Percentiles rank a stretch among this genome's conserved stretches.
phyloP scores from a whole-genome alignment of 2,888 invertebrate species.

The Stratiomys singularior region DNA sequence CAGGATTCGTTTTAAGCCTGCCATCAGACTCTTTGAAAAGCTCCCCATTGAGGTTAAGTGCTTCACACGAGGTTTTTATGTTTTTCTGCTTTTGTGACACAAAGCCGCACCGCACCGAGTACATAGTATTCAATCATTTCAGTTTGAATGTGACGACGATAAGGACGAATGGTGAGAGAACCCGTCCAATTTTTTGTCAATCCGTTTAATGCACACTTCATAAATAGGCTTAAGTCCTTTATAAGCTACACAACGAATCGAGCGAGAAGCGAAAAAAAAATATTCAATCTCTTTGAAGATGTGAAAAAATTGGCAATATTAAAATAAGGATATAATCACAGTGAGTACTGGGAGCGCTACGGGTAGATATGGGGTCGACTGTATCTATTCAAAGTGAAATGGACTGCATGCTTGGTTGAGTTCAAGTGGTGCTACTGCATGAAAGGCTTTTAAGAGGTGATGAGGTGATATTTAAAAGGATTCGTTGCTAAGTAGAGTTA shows the following conservation, averaged over 20 bases:
- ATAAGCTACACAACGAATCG: not conserved
- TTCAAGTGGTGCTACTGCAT: not conserved
- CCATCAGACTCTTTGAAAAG: not conserved
- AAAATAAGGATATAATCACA: slow-evolving; percentile 6
- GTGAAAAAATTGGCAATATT: not conserved
- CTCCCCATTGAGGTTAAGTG: slow-evolving; percentile 36
- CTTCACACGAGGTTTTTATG: slow-evolving; percentile 5
- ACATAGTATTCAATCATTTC: slow-evolving; percentile 4
- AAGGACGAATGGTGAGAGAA: not conserved
- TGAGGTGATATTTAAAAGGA: not conserved
- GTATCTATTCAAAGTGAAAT: too few relatives aligned
- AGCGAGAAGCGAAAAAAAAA: not conserved
- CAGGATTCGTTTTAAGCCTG: not conserved
- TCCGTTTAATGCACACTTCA: not conserved
- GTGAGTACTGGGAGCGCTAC: not conserved
- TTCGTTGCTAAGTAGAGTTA: not conserved
- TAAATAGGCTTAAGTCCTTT: slow-evolving; percentile 7
- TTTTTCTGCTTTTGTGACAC: not conserved
- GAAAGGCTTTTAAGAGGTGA: not conserved
- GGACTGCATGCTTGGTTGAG: not conserved
- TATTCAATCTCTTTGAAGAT: slow-evolving; percentile 11
- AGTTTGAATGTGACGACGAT: not conserved
- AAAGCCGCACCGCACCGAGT: not conserved
- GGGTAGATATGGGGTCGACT: not conserved
- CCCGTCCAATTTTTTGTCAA: not conserved